Evolutionary conservation across 92 coral and sea anemone genomes (phyloP), one percentile per base, ranked within the genome.

Genomic region (Palythoa caribaeorum): DNA sequence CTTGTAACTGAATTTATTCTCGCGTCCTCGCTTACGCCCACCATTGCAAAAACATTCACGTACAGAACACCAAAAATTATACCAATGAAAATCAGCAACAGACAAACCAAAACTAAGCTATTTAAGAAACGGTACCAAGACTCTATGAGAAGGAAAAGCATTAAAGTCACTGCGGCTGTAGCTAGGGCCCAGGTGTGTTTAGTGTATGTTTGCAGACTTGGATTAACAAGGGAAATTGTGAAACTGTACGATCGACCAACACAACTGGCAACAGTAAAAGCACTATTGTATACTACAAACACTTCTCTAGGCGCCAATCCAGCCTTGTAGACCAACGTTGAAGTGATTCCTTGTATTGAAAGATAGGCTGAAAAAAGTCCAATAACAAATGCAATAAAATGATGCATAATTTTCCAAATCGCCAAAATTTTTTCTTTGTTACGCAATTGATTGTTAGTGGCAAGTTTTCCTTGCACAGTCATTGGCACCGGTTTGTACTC

Each of bases 161-260:
- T 28, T 28, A 28, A 28, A 28, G 28, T 28, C 28, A 28, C 28
- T 28, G 0, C 28, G 28, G 28, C 28, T 28, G 28, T 28, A 0
- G 28, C 28, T 28, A 28, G 0, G 28, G 28, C 74, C 74, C 74
- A 70, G 74, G 74, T 70, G 74, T 70, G 74, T 70, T 70, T 21
- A 11, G 74, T 70, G 74, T 20, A 70, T 1, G 74, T 19, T 16
- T 70, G 16, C 35, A 1, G 38, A 38, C 39, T 70, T n/a, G 74
- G 74, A 6, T 70, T 70, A 16, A 70, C 39, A 20, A 19, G 10
- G 73, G 73, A 14, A 68, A n/a, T n/a, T 35, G 14, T 20, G 38
- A n/a, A 68, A 35, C 73, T 19, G 73, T 68, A 68, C 11, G 73
- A 68, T 28, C 28, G 28, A 28, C 28, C 28, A 28, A 28, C 28